These are phyloP conservation scores for Hymenochirus boettgeri DNA, from an alignment of 2,113 vertebrate genomes.

Conservation along the genomic window DNA sequence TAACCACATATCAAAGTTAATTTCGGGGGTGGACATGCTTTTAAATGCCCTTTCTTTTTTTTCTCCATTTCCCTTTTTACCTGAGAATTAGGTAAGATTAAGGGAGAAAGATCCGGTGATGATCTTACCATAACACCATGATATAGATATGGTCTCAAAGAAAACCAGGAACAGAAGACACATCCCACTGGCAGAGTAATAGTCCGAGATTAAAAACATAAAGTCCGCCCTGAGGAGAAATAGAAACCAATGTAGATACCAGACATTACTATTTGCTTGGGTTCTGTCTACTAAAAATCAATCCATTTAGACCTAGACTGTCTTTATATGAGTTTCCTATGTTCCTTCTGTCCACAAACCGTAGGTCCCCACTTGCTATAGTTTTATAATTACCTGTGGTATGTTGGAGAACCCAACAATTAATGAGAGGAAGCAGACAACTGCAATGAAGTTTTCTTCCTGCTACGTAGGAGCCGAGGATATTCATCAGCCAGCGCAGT, in stretches of 20 bases:
- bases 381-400: conserved; percentile 81
- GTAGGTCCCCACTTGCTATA: too few species aligned
- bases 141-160: conserved; percentile 85
- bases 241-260: not conserved
- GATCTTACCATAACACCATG: conserved; percentile 82
- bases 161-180: conserved; percentile 86
- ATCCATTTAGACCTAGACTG: too few species aligned
- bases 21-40: too few species aligned
- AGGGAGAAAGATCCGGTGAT: too few species aligned
- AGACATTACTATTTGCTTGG: too few species aligned
- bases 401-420: conserved; percentile 85
- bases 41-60: too few species aligned
- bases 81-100: too few species aligned
- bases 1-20: too few species aligned
- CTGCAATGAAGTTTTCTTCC: conserved; percentile 83
- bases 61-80: too few species aligned
- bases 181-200: conserved; percentile 91
- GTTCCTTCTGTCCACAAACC: too few species aligned
- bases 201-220: conserved; percentile 93
- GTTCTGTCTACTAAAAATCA: too few species aligned
- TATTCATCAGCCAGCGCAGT: conserved; percentile 86
- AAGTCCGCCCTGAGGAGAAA: conserved; percentile 71
- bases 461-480: conserved; percentile 70
- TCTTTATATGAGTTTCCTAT: too few species aligned
- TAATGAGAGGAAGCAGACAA: conserved; percentile 79